A percentile compares a stretch with the other conserved stretches of the same genome.
These are phyloP conservation scores for Isoperla grammatica DNA, from an alignment of 2,888 invertebrate genomes.

Conservation along the genomic window DNA sequence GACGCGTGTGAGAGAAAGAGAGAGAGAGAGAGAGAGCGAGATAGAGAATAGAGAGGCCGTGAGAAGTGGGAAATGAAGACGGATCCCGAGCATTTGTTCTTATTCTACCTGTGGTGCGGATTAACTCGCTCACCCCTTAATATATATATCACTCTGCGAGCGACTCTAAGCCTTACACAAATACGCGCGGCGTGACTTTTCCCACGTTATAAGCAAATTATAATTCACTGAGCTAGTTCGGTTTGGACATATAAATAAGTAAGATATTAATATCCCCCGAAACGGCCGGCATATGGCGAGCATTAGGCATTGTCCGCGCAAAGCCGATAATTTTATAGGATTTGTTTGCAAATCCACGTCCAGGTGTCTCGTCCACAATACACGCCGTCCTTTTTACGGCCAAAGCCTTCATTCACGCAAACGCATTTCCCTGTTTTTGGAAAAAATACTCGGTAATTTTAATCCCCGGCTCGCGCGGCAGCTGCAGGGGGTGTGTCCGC, in stretches of 20 bases:
- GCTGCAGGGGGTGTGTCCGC: not conserved
- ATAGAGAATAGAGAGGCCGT: too few species aligned
- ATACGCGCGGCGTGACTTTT: constrained; percentile 2
- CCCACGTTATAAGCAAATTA: constrained; percentile 16
- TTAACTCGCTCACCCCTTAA: not conserved
- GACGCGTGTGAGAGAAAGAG: too few species aligned
- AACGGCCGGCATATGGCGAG: not conserved
- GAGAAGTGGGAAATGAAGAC: too few species aligned
- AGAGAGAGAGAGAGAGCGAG: too few species aligned
- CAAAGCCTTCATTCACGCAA: not conserved
- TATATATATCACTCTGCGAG: constrained; percentile 11
- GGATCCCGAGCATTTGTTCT: too few species aligned
- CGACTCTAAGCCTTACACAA: constrained; percentile 4
- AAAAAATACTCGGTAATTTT: constrained; percentile 2
- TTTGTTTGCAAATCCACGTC: not conserved
- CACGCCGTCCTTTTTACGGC: not conserved
- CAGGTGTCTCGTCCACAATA: not conserved
- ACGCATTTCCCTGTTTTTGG: constrained; percentile 2
- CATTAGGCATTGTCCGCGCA: not conserved
- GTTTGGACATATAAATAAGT: too few species aligned
- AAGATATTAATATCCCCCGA: constrained; percentile 3
- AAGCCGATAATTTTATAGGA: constrained; percentile 4
- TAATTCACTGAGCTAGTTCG: constrained; percentile 5
- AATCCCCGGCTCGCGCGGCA: not conserved
- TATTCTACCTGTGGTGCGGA: not conserved